Evolutionary conservation across 23 tunicate species (phyloP).

Genomic region (Botrylloides violaceus): DNA sequence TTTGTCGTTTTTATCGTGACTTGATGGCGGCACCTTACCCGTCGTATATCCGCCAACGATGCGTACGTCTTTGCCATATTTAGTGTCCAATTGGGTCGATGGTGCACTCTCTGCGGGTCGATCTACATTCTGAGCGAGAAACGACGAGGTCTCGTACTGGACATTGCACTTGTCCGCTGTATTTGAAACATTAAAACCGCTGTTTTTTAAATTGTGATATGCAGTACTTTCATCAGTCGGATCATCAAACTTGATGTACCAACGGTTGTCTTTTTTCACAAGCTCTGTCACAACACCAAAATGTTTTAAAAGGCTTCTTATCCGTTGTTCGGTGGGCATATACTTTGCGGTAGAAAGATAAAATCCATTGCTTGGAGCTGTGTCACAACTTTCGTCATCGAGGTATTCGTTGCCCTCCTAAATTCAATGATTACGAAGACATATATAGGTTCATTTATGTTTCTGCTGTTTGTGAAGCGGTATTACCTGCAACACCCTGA

Average conservation of each 20-base stretch:
- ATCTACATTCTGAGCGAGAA: neutral
- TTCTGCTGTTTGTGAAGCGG: no score
- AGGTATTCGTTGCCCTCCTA: no score
- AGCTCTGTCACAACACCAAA: neutral
- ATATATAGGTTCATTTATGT: no score
- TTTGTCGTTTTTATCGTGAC: neutral
- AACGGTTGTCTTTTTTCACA: neutral
- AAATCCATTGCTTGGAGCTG: neutral
- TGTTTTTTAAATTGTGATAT: neutral
- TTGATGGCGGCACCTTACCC: neutral
- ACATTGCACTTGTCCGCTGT: neutral
- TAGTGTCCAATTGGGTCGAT: no score
- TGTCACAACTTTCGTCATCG: no score
- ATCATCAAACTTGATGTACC: neutral
- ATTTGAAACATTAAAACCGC: neutral
- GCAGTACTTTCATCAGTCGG: neutral
- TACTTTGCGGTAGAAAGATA: neutral
- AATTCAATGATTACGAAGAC: no score
- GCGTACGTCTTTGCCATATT: no score
- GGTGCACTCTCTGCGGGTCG: neutral
- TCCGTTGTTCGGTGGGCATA: neutral
- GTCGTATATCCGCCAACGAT: no score
- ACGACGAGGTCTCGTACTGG: neutral
- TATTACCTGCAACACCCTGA: neutral
- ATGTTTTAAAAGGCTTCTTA: neutral